These are phyloP conservation scores for Peromyscus aztecus DNA, from an alignment of 2,797 vertebrate species.

Conservation along the genomic window DNA sequence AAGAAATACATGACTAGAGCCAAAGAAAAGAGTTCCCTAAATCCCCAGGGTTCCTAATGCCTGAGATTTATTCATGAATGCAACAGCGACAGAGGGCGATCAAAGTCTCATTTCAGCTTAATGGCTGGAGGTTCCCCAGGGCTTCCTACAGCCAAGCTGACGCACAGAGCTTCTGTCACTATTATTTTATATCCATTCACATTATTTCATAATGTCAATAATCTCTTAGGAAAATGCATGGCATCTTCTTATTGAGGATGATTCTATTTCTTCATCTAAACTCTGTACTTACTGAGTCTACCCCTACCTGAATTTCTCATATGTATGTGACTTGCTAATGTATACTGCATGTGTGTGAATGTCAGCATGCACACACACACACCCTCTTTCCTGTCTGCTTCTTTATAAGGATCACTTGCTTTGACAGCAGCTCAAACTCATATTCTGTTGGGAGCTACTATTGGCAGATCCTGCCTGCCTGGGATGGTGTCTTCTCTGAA, in stretches of 20 bases:
- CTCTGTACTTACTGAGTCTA: neutral
- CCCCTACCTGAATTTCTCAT: neutral
- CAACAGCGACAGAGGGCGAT: neutral
- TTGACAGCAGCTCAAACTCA: neutral
- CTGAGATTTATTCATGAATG: neutral
- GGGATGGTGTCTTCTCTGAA: neutral
- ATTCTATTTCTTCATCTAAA: neutral
- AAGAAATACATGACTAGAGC: slow-evolving; percentile 2
- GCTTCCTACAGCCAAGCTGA: neutral
- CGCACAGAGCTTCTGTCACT: neutral
- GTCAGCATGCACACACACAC: rapidly evolving
- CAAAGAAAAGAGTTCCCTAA: neutral
- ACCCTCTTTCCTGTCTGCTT: too few relatives aligned
- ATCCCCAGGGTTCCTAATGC: neutral
- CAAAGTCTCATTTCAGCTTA: slow-evolving; percentile 26
- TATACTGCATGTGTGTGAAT: neutral
- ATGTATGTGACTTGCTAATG: neutral
- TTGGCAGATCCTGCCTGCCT: neutral
- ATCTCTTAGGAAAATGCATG: neutral
- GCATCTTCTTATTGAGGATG: neutral
- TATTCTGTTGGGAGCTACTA: neutral
- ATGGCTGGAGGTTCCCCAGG: neutral
- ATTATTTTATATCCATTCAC: slow-evolving; percentile 10
- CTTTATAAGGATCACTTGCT: neutral
- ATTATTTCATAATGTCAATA: slow-evolving; percentile 17